Percentiles rank a stretch among this genome's conserved stretches.
These are phyloP conservation scores for Dryobotodes eremita DNA, from an alignment of 2,888 invertebrate genomes.

Conservation along the genomic window DNA sequence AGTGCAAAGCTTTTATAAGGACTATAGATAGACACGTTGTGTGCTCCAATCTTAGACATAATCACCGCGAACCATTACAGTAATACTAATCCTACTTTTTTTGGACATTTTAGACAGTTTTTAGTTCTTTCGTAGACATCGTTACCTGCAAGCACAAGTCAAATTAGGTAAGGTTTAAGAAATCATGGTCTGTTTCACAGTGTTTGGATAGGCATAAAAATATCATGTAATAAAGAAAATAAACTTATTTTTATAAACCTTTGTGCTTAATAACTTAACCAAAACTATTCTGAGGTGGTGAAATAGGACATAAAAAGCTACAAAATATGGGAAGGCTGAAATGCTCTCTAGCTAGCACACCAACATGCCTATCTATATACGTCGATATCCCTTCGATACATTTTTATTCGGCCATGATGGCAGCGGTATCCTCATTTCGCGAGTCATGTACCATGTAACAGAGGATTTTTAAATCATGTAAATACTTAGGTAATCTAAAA, in stretches of 20 bases:
- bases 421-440: neutral
- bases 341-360: neutral
- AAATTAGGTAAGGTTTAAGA: neutral
- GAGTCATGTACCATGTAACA: no score
- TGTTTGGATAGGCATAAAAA: neutral
- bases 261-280: neutral
- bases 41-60: slow-evolving; percentile 36
- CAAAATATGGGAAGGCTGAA: neutral
- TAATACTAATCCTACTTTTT: neutral
- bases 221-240: neutral
- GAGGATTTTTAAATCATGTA: neutral
- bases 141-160: neutral
- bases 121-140: neutral
- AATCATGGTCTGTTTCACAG: neutral
- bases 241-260: neutral
- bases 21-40: slow-evolving; percentile 36
- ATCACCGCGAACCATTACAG: slow-evolving; percentile 8
- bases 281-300: neutral
- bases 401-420: neutral
- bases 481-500: neutral
- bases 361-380: neutral
- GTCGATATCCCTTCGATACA: neutral
- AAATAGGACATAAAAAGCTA: neutral
- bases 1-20: slow-evolving; percentile 63
- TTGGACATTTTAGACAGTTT: neutral